Evolutionary conservation across 2,113 vertebrate genomes (phyloP).

Genomic region (Neogale vison): DNA sequence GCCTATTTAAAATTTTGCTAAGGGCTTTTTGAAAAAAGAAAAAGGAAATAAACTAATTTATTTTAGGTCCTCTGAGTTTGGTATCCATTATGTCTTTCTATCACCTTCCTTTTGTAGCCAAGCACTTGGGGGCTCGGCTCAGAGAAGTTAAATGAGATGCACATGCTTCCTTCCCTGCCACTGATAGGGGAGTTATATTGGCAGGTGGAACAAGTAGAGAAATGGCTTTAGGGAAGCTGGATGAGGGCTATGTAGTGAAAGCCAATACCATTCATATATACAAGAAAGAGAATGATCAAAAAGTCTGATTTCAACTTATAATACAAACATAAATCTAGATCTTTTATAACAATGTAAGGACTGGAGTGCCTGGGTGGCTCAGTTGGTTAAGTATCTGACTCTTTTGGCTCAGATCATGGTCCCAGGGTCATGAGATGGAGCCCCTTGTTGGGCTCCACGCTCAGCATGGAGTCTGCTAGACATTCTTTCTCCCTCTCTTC

Average conservation of each 20-base stretch:
- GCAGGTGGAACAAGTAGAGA: neutral
- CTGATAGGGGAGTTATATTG: neutral
- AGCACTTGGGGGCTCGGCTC: neutral
- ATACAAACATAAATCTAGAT: neutral
- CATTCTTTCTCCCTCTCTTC: neutral
- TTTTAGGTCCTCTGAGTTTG: neutral
- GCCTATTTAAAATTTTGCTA: neutral
- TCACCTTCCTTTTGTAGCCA: neutral
- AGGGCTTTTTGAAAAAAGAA: neutral
- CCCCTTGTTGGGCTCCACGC: neutral
- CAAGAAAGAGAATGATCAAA: neutral
- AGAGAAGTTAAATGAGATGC: neutral
- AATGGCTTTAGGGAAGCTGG: neutral
- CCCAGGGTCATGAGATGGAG: neutral
- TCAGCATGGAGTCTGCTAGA: neutral
- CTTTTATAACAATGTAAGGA: neutral
- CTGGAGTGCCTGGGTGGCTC: neutral
- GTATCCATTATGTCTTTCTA: neutral
- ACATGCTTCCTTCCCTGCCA: neutral
- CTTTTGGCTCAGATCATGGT: neutral
- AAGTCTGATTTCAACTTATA: neutral
- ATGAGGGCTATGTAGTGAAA: neutral
- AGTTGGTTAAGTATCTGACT: neutral
- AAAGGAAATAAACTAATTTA: neutral
- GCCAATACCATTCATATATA: neutral